Conservation (phyloP, 2,888 invertebrate species). For the Neocrepidodera transversa region DNA sequence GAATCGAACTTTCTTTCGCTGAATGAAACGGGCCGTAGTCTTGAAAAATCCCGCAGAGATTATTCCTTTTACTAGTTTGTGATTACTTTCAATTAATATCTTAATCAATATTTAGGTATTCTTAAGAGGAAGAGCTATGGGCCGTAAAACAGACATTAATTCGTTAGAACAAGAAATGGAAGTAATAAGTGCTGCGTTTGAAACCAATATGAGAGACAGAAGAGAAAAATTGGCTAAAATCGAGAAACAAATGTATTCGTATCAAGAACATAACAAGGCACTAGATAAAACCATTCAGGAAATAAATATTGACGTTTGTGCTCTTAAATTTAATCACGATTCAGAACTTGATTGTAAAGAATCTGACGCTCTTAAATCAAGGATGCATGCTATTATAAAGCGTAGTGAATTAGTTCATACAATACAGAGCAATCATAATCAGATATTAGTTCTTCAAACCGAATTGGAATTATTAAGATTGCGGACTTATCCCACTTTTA, state of each 20-base stretch:
- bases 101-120: constrained; percentile 50
- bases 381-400: constrained; percentile 69
- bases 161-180: constrained; percentile 68
- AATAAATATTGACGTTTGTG: constrained; percentile 68
- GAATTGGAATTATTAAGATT: constrained; percentile 74
- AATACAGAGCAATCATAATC: constrained; percentile 72
- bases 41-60: no score
- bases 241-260: constrained; percentile 60
- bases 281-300: constrained; percentile 62
- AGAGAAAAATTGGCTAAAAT: constrained; percentile 62
- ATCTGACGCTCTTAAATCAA: constrained; percentile 62
- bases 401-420: constrained; percentile 67
- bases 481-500: constrained; percentile 75
- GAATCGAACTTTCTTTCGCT: no score
- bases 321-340: constrained; percentile 67
- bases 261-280: constrained; percentile 56
- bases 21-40: no score
- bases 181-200: constrained; percentile 61
- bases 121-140: constrained; percentile 64
- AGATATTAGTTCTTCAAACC: constrained; percentile 71
- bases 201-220: constrained; percentile 62
- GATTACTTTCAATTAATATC: no score
- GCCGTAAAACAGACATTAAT: constrained; percentile 64
- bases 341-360: constrained; percentile 63
- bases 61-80: no score